Evolutionary conservation across 2,113 vertebrate species (phyloP).

Genomic region (Alexandromys fortis): DNA sequence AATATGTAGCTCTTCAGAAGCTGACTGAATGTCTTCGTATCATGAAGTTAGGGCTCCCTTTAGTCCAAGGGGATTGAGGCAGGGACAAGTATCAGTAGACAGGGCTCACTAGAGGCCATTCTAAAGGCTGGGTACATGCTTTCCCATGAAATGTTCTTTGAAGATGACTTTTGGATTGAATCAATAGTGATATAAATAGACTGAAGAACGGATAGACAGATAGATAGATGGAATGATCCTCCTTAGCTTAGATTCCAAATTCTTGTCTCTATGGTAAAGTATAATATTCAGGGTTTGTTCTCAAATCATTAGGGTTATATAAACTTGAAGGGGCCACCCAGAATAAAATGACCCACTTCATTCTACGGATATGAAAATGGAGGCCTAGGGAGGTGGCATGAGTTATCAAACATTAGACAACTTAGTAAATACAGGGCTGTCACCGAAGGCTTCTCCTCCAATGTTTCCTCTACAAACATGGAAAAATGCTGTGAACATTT

Average conservation of each 20-base stretch:
- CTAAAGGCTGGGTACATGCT: not conserved
- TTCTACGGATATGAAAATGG: not conserved
- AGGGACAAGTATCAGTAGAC: not conserved
- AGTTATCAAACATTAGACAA: not conserved
- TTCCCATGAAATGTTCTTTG: not conserved
- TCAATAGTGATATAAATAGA: not conserved
- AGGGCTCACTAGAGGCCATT: not conserved
- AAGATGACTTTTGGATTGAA: not conserved
- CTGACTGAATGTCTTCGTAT: not conserved
- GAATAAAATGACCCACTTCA: not conserved
- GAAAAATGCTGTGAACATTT: not conserved
- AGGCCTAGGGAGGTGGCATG: not conserved
- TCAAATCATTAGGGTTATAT: not conserved
- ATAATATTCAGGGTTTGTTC: not conserved
- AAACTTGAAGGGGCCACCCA: not conserved
- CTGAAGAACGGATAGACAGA: not conserved
- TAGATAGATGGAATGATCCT: not conserved
- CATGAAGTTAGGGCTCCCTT: not conserved
- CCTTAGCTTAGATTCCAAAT: conserved; percentile 22
- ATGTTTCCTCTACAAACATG: not conserved
- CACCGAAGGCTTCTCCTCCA: not conserved
- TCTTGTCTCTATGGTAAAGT: not conserved
- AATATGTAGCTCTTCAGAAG: fast-evolving
- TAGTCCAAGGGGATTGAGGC: not conserved
- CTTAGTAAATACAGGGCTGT: not conserved